Conservation (phyloP, 2,888 invertebrate species). For the Drosophila anomalipes region DNA sequence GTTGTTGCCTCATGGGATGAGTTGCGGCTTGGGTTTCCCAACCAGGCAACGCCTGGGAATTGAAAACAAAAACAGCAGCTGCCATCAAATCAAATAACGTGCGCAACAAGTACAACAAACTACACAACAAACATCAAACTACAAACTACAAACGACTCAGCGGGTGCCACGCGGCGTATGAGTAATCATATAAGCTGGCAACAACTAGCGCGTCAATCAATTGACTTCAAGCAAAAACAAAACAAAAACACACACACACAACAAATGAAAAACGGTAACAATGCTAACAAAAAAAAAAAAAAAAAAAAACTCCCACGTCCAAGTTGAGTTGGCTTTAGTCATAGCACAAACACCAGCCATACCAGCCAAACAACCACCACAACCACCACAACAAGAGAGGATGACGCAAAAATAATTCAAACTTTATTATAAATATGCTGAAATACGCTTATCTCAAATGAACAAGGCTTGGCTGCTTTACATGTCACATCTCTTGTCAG, state of each 20-base stretch:
- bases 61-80: conserved; percentile 38
- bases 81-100: conserved; percentile 53
- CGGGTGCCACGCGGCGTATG: conserved; percentile 64
- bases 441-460: not conserved
- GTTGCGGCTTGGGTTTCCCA: conserved; percentile 35
- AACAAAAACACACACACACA: not conserved
- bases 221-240: conserved; percentile 33
- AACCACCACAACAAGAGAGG: not conserved
- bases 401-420: not conserved
- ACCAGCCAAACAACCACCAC: not conserved
- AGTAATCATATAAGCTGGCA: conserved; percentile 50
- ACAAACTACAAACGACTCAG: conserved; percentile 29
- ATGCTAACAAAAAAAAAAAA: conserved; percentile 28
- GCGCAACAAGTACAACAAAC: conserved; percentile 51
- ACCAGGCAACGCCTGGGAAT: conserved; percentile 39
- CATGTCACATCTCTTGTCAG: not conserved
- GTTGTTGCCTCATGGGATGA: conserved; percentile 37
- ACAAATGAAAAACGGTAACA: not conserved
- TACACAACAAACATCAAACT: conserved; percentile 42
- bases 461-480: not conserved
- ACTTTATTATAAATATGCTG: not conserved
- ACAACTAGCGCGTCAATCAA: conserved; percentile 60
- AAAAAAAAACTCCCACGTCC: conserved; percentile 47
- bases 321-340: conserved; percentile 19
- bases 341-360: not conserved